Base-by-base conservation (phyloP, 1,140 invertebrate species). In the Cotesia chilonis region DNA sequence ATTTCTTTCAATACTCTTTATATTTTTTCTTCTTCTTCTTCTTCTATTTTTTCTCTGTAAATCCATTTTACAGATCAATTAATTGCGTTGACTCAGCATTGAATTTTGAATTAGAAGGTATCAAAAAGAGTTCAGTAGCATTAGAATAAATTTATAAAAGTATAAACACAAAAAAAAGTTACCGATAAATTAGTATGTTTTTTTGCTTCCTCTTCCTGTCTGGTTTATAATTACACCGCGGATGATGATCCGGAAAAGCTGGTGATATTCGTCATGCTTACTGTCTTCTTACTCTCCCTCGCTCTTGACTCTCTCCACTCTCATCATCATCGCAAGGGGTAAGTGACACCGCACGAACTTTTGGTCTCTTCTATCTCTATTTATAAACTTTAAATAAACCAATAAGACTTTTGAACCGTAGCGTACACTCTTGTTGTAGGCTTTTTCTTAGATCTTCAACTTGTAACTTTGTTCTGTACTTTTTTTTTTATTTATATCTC, bases 331-430 rank as follows among this genome's bases (percentile, higher is more conserved):
- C 63, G 38, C 64, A 10, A 66, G 82, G 79, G 84, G 84, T 86
- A 86, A 85, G 83, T 83, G 84, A 85, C 84, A 85, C 82, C 81
- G 77, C 76, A 76, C 83, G 81, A 84, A 85, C 84, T 70, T 55
- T 36, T 52, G 5, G 36, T 67, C 63, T 52, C 59, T 36, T 74
- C 77, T 55, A 79, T 80, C 80, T 83, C 84, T 86, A 86, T 85
- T 84, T 85, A 83, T 85, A 86, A 84, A 83, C 76, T 74, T 81
- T 55, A 85, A 86, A 86, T 84, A 84, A 86, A 86, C 68, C 79
- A 84, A 59, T 75, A 57, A 82, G 81, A 82, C 82, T 81, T 84
- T 83, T 82, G 78, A 83, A 83, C 82, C 77, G 72, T 74, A 41
- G 74, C 74, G 55, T 17, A 51, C 77, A 71, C 65, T 63, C 69